Conservation (phyloP, 2,113 vertebrate genomes). For the Pelvicachromis taeniatus region DNA sequence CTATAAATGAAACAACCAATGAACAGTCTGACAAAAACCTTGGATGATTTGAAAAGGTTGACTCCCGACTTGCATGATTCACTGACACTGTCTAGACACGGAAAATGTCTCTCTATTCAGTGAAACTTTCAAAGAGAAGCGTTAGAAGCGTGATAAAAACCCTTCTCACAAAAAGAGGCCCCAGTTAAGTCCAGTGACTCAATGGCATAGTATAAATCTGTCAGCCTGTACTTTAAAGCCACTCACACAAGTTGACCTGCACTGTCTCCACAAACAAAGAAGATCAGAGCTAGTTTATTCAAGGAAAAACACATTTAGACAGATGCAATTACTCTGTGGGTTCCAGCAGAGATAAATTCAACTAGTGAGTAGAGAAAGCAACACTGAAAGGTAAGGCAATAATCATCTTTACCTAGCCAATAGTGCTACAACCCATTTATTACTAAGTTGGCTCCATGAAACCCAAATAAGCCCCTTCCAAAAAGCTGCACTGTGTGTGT, state of each 20-base stretch:
- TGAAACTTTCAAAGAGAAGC: constrained; percentile 9
- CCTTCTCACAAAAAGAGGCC: neutral
- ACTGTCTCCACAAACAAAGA: constrained; percentile 11
- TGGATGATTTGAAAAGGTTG: constrained; percentile 31
- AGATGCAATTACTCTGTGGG: neutral
- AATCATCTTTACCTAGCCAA: constrained; percentile 29
- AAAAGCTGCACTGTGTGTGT: neutral
- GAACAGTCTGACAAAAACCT: constrained; percentile 25
- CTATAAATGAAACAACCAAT: constrained; percentile 26
- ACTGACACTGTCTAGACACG: constrained; percentile 43
- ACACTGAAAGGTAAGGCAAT: constrained; percentile 47
- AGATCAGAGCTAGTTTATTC: neutral
- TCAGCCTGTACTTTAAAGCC: constrained; percentile 25
- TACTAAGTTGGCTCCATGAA: constrained; percentile 37
- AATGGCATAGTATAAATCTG: neutral
- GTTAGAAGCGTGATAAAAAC: neutral
- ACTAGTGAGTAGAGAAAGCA: neutral
- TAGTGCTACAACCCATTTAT: constrained; percentile 38
- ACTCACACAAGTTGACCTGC: constrained; percentile 15
- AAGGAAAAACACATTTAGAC: neutral
- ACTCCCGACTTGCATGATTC: constrained; percentile 23
- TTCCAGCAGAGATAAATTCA: constrained; percentile 15
- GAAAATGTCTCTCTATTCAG: constrained; percentile 25
- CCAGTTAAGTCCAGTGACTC: neutral
- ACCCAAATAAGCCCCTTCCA: constrained; percentile 42